These are phyloP conservation scores for Microctenopoma steveboyesi DNA, from an alignment of 2,797 vertebrate species.

Conservation along the genomic window DNA sequence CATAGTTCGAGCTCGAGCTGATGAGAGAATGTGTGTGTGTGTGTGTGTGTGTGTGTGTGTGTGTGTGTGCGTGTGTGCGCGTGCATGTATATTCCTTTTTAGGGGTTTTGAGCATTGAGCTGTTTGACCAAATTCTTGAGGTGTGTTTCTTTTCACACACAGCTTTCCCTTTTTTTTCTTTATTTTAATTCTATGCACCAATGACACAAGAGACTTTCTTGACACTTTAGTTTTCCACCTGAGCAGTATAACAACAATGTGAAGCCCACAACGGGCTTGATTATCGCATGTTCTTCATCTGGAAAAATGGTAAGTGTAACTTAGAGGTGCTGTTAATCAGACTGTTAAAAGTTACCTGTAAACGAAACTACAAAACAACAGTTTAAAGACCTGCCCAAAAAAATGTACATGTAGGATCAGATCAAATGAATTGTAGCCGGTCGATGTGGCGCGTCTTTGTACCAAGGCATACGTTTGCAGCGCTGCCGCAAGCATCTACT, in stretches of 20 bases:
- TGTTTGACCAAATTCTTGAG: slow-evolving; percentile 74
- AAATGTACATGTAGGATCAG: not conserved
- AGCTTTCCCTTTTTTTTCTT: slow-evolving; percentile 48
- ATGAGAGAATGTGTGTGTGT: slow-evolving; percentile 42
- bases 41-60: not conserved
- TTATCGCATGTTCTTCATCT: slow-evolving; percentile 21
- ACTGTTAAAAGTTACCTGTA: slow-evolving; percentile 14
- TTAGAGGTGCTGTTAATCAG: slow-evolving; percentile 20
- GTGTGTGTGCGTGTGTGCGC: too few species aligned
- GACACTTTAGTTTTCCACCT: slow-evolving; percentile 23
- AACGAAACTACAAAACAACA: not conserved
- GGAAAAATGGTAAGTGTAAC: slow-evolving; percentile 18
- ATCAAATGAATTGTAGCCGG: slow-evolving; percentile 7
- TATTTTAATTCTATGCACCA: slow-evolving; percentile 71
- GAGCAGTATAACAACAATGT: slow-evolving; percentile 40
- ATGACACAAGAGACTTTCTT: slow-evolving; percentile 46
- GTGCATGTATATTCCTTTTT: not conserved
- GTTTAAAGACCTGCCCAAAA: too few species aligned
- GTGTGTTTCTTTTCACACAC: slow-evolving; percentile 55
- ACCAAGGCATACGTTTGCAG: slow-evolving; percentile 29
- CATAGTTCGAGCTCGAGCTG: slow-evolving; percentile 47
- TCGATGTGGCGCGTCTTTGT: slow-evolving; percentile 29
- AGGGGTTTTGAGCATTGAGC: slow-evolving; percentile 63
- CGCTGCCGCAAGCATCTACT: not conserved
- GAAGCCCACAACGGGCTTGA: slow-evolving; percentile 27